A percentile compares a stretch with the other conserved stretches of the same genome.
These are phyloP conservation scores for Kryptopterus vitreolus DNA, from an alignment of 2,797 vertebrate species.

Conservation along the genomic window DNA sequence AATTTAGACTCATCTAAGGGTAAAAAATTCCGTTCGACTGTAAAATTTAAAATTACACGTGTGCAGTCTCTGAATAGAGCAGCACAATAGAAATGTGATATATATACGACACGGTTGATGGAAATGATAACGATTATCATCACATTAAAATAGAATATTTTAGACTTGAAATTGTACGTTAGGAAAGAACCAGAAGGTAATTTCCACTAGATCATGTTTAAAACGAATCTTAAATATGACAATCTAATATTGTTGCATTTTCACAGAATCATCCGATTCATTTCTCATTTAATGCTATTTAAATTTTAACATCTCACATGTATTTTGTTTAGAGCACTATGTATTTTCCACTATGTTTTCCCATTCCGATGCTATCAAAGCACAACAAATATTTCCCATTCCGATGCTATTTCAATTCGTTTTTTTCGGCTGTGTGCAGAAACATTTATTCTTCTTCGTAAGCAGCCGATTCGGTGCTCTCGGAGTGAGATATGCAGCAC, in stretches of 20 bases:
- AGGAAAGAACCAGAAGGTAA: background rate
- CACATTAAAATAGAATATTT: background rate
- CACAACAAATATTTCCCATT: background rate
- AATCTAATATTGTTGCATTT: no score
- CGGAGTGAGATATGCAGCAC: constrained; percentile 40
- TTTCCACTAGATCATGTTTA: background rate
- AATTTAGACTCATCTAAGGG: background rate
- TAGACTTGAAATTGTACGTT: background rate
- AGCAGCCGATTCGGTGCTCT: constrained; percentile 8
- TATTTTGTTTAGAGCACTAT: no score
- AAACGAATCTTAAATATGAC: no score
- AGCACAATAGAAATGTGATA: background rate
- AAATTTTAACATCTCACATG: background rate
- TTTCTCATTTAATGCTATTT: no score
- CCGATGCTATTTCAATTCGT: constrained; percentile 2
- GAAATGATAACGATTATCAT: background rate
- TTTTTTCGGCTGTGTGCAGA: background rate
- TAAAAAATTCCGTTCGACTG: background rate
- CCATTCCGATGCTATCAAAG: no score
- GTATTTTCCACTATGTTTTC: no score
- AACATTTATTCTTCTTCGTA: constrained; percentile 27
- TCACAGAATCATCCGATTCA: no score
- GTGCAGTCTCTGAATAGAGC: no score
- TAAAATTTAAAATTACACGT: background rate
- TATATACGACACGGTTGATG: background rate